These are phyloP conservation scores for Entomyzon cyanotis DNA, from an alignment of 2,113 vertebrate species.

Conservation along the genomic window DNA sequence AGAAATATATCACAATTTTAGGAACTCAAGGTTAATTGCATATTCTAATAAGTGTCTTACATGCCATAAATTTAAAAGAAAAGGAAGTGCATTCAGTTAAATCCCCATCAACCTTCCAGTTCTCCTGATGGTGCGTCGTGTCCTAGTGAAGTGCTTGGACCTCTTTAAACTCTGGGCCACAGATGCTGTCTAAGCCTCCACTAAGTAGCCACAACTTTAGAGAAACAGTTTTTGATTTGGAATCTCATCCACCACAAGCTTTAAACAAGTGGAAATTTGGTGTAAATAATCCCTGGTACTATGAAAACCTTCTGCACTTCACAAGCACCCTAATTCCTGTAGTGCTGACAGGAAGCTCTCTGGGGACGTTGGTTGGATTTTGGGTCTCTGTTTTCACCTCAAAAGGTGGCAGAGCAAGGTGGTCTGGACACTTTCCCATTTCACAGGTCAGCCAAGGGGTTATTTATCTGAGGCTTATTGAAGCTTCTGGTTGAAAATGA, in stretches of 20 bases:
- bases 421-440: not conserved
- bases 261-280: not conserved
- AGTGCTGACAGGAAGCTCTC: not conserved
- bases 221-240: not conserved
- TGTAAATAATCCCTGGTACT: not conserved
- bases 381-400: not conserved
- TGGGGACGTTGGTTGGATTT: not conserved
- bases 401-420: not conserved
- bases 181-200: not conserved
- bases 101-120: not conserved
- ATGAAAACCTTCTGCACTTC: not conserved
- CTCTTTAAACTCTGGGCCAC: not conserved
- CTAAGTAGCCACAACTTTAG: not conserved
- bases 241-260: not conserved
- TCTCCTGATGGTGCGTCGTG: not conserved
- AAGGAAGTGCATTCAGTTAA: conserved; percentile 5
- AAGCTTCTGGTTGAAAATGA: not conserved
- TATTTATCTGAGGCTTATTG: not conserved
- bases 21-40: conserved; percentile 63
- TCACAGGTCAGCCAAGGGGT: not conserved
- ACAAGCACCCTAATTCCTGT: not conserved
- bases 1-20: conserved; percentile 51
- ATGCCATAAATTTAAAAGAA: conserved; percentile 29
- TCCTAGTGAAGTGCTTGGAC: not conserved
- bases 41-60: conserved; percentile 21